Percentiles rank a stretch among this genome's conserved stretches.
phyloP scores from a whole-genome alignment of 2,888 invertebrate genomes.

The Neoaliturus tenellus region DNA sequence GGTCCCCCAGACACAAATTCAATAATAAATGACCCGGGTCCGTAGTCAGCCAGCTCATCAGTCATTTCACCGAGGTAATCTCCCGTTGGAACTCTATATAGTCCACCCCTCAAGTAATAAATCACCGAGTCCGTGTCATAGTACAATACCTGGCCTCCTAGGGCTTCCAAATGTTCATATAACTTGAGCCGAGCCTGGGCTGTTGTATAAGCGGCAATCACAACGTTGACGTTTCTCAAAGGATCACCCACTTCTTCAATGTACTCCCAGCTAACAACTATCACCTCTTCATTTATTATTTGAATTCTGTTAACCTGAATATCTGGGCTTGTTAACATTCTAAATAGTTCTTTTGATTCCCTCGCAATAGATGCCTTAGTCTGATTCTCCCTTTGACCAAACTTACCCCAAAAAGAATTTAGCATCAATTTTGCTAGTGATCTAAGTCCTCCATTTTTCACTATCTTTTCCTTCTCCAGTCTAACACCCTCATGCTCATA shows the following conservation, averaged over 20 bases:
- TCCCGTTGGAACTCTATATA: conserved; percentile 53
- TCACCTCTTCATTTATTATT: neutral
- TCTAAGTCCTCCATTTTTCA: conserved; percentile 63
- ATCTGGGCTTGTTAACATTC: neutral
- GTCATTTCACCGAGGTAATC: conserved; percentile 54
- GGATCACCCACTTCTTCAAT: conserved; percentile 24
- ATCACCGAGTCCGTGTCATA: conserved; percentile 54
- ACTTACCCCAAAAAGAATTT: conserved; percentile 66
- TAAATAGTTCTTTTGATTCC: conserved; percentile 5
- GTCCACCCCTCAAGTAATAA: conserved; percentile 18
- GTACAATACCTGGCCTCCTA: conserved; percentile 6
- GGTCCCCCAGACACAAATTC: conserved; percentile 50
- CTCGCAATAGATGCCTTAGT: conserved; percentile 64
- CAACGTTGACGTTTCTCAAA: conserved; percentile 38
- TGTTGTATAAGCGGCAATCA: conserved; percentile 48
- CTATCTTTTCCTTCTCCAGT: conserved; percentile 62
- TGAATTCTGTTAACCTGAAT: neutral
- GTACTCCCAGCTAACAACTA: conserved; percentile 21
- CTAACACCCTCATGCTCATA: conserved; percentile 62
- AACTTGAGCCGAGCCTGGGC: conserved; percentile 51
- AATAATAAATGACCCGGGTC: conserved; percentile 7
- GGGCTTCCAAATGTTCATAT: conserved; percentile 42
- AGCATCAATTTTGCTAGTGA: conserved; percentile 65
- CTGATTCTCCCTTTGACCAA: conserved; percentile 62
- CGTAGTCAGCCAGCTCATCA: conserved; percentile 48